Percentiles rank a stretch among this genome's conserved stretches.
phyloP scores from a whole-genome alignment of 2,113 vertebrate species.

The Mesocricetus auratus region DNA sequence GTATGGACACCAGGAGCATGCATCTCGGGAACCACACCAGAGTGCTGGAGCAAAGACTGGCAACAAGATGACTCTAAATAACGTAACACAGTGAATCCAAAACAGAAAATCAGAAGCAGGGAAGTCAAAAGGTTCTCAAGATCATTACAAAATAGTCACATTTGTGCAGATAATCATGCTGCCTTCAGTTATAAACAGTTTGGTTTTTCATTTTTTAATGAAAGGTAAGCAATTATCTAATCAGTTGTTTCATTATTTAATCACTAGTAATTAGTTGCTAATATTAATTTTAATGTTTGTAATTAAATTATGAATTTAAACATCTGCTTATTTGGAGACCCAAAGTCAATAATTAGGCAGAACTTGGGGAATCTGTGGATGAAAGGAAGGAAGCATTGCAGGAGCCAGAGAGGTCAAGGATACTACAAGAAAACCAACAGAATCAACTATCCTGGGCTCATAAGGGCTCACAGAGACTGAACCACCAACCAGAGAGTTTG shows the following conservation, averaged over 20 bases:
- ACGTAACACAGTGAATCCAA: background rate
- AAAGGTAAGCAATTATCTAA: background rate
- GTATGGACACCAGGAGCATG: accelerated
- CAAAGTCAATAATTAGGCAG: background rate
- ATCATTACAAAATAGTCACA: background rate
- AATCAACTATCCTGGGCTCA: background rate
- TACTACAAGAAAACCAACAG: background rate
- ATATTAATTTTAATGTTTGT: background rate
- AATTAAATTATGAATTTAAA: background rate
- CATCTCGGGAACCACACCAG: background rate
- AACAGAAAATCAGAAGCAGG: background rate
- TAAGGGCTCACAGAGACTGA: background rate
- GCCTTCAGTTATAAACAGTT: background rate
- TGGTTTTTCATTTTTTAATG: background rate
- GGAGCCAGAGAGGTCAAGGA: background rate
- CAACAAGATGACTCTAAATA: background rate
- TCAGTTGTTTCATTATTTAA: background rate
- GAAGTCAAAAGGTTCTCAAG: background rate
- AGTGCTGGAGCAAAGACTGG: background rate
- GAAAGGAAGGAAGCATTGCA: background rate
- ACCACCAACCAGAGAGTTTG: background rate
- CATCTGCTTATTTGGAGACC: background rate
- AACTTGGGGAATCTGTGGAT: background rate
- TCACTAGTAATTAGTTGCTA: background rate
- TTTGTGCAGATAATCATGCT: background rate